Base-by-base conservation (phyloP, 2,888 invertebrate genomes). In the Xiphydria camelus region DNA sequence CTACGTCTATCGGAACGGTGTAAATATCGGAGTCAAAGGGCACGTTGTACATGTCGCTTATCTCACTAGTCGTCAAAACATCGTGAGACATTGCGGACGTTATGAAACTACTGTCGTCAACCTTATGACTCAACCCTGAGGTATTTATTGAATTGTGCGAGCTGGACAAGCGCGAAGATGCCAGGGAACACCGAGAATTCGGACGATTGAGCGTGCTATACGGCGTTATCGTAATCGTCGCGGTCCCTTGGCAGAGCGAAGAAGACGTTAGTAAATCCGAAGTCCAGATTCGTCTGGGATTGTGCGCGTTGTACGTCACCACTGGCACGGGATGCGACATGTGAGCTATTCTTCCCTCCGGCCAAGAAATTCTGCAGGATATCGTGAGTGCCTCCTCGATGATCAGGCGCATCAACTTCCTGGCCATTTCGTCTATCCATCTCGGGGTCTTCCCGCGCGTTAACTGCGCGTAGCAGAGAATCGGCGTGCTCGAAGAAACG, bases 31-130 rank as follows among this genome's bases (percentile, higher is more conserved):
- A 90, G 68, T 91, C 91, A 61, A 91, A 88, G 53, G 91, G 91
- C 48, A 91, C 91, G 77, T 90, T 91, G 73, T 91, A 91, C 81
- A 91, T 85, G 73, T 91, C 91, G 38, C 66, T 68, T 48, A 90
- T 90, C 66, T 89, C 88, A 51, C 86, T 84, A n/a, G 86, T 83
- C 51, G 85, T 82, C 23, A 91, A 78, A 2, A 89, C 87, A 67
- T 91, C 91, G 67, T 91, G 91, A 1, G 91, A 91, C 79, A 91
- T 91, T 21, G 91, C 91, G 68, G 91, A 91, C 1, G 91, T 91
- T 55, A 91, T 91, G 70, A 91, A 91, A 67, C 85, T 89, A 14
- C 91, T 91, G 71, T 91, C 91, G 66, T 91, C 91, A 1, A 83
- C 85, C 76, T 86, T 88, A 63, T 88, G 87, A 53, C 87, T 84